Conservation (phyloP, 2,797 vertebrate species). For the Rhinoraja longicauda region DNA sequence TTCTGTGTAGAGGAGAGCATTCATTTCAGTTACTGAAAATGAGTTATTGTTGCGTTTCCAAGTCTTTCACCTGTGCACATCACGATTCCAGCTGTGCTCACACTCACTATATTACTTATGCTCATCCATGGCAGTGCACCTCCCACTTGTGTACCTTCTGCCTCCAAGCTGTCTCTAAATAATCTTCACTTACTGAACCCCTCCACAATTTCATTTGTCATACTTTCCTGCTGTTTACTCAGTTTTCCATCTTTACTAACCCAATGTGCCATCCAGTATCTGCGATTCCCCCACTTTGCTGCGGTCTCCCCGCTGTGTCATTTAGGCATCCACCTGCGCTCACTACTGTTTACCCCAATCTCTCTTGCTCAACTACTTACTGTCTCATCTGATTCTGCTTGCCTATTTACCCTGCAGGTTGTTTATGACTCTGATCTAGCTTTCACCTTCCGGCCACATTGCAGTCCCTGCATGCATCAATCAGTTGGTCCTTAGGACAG, state of each 20-base stretch:
- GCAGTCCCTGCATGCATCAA: no score
- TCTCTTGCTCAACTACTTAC: no score
- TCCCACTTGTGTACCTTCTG: background rate
- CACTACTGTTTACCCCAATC: no score
- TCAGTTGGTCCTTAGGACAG: background rate
- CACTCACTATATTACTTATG: no score
- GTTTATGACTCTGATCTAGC: background rate
- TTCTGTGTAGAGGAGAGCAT: no score
- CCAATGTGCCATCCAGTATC: background rate
- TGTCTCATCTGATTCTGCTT: no score
- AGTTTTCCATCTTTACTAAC: background rate
- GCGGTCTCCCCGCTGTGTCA: background rate
- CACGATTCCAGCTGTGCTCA: no score
- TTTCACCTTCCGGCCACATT: background rate
- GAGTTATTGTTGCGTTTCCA: no score
- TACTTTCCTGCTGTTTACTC: background rate
- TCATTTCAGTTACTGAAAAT: no score
- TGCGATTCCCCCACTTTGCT: background rate
- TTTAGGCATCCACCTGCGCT: background rate
- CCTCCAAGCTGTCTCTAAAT: background rate
- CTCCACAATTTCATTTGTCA: no score
- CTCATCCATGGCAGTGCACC: no score
- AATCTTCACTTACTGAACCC: background rate
- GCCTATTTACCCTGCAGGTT: no score
- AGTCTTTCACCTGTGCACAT: background rate